Base-by-base conservation (phyloP, 2,797 vertebrate species). In the Lepilemur ruficaudatus region DNA sequence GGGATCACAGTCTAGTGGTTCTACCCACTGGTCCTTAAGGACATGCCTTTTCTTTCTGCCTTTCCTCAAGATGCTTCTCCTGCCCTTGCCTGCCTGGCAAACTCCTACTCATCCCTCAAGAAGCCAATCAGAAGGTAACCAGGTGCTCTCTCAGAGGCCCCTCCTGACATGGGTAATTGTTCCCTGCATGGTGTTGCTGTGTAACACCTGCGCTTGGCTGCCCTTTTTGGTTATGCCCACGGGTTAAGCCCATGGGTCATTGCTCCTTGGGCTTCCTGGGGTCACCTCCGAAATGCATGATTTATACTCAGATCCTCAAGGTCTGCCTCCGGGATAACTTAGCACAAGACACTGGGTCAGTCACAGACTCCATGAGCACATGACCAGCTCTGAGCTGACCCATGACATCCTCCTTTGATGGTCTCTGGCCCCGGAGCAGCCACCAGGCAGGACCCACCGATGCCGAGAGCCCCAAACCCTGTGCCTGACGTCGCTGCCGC, bases 401-500 rank as follows among this genome's bases (percentile, higher is more conserved):
- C 30, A 91, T 30, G 46, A 14, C 0, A 4, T 46, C 43, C 30
- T 23, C 61, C 50, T 92, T 46, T 41, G 55, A 50, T 73, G 65
- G 23, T 13, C 43, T 73, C 17, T 72, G 73, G n/a, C 38, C 28
- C 1, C 7, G 50, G 12, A 67, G 5, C 12, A 52, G 35, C 35
- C 78, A 41, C 85, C 1, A 10, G 18, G 17, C 3, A 17, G 43
- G 55, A 48, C 52, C 57, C 41, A 28, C 70, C 52, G 67, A 14
- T 65, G 25, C 70, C 4, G 1, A 35, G 28, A 50, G 3, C 65
- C 72, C 78, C 50, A 10, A 7, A 0, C 28, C n/a, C 61, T 22
- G 2, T 6, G 7, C 10, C 32, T 48, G 61, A 25, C 0, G 7
- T 67, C 57, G 5, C n/a, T 5, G 8, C 91, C 20, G 15, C 1